Evolutionary conservation across 2,113 vertebrate genomes (phyloP), one percentile per base, ranked within the genome.

Genomic region (Australoheros scitulus): DNA sequence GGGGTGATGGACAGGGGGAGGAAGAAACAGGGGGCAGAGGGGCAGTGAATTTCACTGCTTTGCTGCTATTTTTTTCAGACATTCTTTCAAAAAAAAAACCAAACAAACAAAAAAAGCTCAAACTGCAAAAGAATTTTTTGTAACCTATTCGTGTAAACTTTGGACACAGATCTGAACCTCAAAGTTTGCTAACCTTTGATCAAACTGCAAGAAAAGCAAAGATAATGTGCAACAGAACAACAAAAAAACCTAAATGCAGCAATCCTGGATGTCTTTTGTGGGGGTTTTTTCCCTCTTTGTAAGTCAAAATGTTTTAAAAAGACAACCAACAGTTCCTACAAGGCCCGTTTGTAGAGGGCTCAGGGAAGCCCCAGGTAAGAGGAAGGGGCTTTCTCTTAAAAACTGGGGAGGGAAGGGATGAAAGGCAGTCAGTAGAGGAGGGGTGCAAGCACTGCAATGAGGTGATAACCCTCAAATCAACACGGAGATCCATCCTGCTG

Each of bases 401-500:
- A 89, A 93, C 2, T 55, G 79, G 84, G 90, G 89, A 93, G 88
- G 93, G 92, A 88, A 79, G 64, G 79, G 82, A 92, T 8, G 34
- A 87, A 87, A 88, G 86, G 79, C 90, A 88, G 92, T 91, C 89
- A 72, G 76, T 83, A 77, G 88, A 84, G 50, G 78, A 87, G 87
- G 87, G 84, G 50, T 87, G 92, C 90, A 88, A 90, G 89, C 85
- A 77, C 89, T 91, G 93, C 91, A 87, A 64, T 20, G 85, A 81
- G 83, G 59, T 79, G 64, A 91, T 81, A 90, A 86, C 61, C 36
- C 79, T 96, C 94, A 95, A 91, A 94, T 95, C 90, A 94, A 95
- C 92, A 93, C 90, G 60, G 15, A 64, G 78, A 94, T 94, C 96
- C 96, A 96, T 96, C 91, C 93, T 96, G 94, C 76, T 91, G 84